Conservation (phyloP, 2,888 invertebrate genomes). For the Nemoura dubitans region DNA sequence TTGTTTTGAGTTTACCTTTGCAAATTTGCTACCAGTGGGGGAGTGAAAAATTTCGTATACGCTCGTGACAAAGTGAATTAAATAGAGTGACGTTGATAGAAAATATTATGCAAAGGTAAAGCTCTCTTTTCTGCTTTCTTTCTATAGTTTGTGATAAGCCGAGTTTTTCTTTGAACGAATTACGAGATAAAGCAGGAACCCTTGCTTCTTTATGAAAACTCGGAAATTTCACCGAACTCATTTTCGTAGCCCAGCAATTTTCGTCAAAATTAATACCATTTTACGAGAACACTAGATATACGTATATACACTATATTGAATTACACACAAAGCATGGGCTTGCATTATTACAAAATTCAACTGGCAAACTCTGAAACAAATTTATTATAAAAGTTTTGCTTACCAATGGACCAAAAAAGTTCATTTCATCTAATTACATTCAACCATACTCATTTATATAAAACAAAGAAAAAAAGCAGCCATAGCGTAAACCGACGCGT, state of each 20-base stretch:
- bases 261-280: background rate
- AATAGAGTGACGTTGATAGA: background rate
- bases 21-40: background rate
- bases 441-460: background rate
- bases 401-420: background rate
- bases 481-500: background rate
- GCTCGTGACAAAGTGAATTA: background rate
- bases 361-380: background rate
- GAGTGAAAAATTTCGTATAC: background rate
- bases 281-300: background rate
- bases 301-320: background rate
- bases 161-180: background rate
- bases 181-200: background rate
- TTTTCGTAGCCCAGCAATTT: background rate
- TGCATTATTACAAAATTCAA: background rate
- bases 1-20: background rate
- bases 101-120: slow-evolving; percentile 7
- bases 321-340: background rate
- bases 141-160: background rate
- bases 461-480: background rate
- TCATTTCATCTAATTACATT: background rate
- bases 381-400: background rate
- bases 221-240: background rate
- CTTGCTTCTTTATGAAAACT: background rate
- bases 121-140: background rate